Conservation (phyloP, 2,888 invertebrate genomes). For the Geophilus truncorum region DNA sequence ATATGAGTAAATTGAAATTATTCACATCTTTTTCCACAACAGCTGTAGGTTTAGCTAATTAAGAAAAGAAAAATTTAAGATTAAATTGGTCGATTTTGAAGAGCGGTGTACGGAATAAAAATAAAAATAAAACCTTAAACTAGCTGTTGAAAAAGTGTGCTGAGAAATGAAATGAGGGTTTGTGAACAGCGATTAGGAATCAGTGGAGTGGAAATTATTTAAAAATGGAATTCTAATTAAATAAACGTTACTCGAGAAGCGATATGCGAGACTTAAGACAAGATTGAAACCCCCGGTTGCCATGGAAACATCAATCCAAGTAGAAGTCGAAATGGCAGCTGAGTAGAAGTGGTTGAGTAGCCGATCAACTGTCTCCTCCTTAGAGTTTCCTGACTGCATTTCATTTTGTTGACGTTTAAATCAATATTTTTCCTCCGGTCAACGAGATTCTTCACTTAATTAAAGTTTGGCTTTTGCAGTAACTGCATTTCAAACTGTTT, state of each 20-base stretch:
- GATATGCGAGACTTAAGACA: not conserved
- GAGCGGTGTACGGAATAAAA: too few species aligned
- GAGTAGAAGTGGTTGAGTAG: conserved; percentile 5
- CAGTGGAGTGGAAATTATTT: not conserved
- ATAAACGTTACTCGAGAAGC: not conserved
- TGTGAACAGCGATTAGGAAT: not conserved
- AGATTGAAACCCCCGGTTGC: not conserved
- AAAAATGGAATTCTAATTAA: not conserved
- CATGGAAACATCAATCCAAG: not conserved
- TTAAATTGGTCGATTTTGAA: too few species aligned
- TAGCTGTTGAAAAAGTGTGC: not conserved
- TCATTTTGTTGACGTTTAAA: conserved; percentile 18
- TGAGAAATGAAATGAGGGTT: not conserved
- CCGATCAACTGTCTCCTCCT: conserved; percentile 19
- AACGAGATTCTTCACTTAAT: not conserved
- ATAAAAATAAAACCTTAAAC: too few species aligned
- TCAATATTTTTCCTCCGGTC: conserved; percentile 8
- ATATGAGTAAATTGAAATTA: not conserved
- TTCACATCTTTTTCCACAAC: not conserved
- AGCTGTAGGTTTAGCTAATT: not conserved
- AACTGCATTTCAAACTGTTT: not conserved
- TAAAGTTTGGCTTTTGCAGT: not conserved
- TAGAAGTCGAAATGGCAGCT: conserved; percentile 17
- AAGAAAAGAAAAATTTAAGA: not conserved
- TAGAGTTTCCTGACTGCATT: conserved; percentile 18